Percentiles rank a stretch among this genome's conserved stretches.
These are phyloP conservation scores for Brachirus orientalis DNA, from an alignment of 2,113 vertebrate genomes.

Conservation along the genomic window DNA sequence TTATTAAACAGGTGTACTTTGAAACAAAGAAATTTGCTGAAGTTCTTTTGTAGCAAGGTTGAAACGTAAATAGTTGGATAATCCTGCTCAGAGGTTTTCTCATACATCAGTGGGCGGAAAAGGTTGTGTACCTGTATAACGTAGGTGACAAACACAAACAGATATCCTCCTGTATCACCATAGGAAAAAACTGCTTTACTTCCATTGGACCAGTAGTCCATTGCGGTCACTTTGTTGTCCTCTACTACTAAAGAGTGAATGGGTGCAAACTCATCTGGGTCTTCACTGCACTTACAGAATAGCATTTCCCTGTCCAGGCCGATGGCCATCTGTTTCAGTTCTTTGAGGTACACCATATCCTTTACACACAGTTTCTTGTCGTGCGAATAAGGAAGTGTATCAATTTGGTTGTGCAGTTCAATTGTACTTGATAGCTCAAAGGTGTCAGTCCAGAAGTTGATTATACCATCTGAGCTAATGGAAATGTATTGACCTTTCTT, in stretches of 20 bases:
- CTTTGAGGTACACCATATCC: conserved; percentile 7
- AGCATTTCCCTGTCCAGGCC: neutral
- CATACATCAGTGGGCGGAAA: conserved; percentile 25
- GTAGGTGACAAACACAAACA: conserved; percentile 66
- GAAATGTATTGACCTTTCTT: conserved; percentile 13
- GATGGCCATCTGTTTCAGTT: conserved; percentile 15
- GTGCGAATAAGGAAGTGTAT: neutral
- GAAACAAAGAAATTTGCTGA: neutral
- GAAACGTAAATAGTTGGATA: neutral
- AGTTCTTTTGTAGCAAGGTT: neutral
- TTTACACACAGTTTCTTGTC: neutral
- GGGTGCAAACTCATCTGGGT: rapidly evolving
- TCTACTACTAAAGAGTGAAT: neutral
- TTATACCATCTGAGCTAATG: neutral
- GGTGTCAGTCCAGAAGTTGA: conserved; percentile 5
- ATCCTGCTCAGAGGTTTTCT: neutral
- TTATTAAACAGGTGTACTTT: neutral
- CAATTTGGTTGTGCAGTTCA: rapidly evolving
- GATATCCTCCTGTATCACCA: conserved; percentile 67
- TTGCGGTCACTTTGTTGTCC: neutral
- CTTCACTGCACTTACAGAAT: neutral
- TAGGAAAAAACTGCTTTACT: conserved; percentile 69
- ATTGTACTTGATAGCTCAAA: neutral
- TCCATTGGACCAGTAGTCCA: conserved; percentile 66
- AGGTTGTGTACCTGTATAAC: conserved; percentile 55